Evolutionary conservation across 2,797 vertebrate species (phyloP).

Genomic region (Urosaurus nigricauda): DNA sequence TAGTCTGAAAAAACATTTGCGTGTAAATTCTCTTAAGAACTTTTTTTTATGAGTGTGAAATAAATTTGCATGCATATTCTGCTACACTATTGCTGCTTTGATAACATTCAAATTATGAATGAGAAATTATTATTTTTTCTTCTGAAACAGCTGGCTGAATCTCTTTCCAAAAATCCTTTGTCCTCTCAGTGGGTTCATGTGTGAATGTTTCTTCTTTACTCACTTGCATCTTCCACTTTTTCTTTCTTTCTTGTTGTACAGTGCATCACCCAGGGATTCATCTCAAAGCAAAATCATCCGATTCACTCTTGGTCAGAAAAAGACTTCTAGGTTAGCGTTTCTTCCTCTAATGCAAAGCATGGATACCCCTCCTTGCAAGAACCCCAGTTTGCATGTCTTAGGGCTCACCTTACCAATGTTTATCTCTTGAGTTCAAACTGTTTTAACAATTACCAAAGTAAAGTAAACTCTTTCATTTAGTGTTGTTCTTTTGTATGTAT

Average conservation of each 20-base stretch:
- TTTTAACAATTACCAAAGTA: background rate
- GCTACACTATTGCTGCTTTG: constrained; percentile 12
- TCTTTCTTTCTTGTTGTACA: constrained; percentile 81
- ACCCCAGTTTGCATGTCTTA: constrained; percentile 71
- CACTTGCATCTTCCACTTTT: constrained; percentile 76
- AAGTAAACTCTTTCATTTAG: background rate
- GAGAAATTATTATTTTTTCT: constrained; percentile 18
- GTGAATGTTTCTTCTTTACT: constrained; percentile 68
- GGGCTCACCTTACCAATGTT: constrained; percentile 47
- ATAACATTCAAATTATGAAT: background rate
- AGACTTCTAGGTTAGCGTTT: constrained; percentile 95
- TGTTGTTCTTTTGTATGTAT: background rate
- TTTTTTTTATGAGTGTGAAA: background rate
- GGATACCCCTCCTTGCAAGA: constrained; percentile 64
- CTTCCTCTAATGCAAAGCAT: constrained; percentile 78
- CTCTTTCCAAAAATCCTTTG: constrained; percentile 34
- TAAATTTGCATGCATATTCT: background rate
- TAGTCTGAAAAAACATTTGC: background rate
- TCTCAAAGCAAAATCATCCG: constrained; percentile 97
- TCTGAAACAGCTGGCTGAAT: constrained; percentile 22
- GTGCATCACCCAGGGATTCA: constrained; percentile 90
- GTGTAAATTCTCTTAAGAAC: background rate
- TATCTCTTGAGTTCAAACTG: constrained; percentile 32
- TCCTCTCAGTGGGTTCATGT: constrained; percentile 25
- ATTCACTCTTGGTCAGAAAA: constrained; percentile 98